Evolutionary conservation across 2,113 vertebrate species (phyloP).

Genomic region (Aptenodytes patagonicus): DNA sequence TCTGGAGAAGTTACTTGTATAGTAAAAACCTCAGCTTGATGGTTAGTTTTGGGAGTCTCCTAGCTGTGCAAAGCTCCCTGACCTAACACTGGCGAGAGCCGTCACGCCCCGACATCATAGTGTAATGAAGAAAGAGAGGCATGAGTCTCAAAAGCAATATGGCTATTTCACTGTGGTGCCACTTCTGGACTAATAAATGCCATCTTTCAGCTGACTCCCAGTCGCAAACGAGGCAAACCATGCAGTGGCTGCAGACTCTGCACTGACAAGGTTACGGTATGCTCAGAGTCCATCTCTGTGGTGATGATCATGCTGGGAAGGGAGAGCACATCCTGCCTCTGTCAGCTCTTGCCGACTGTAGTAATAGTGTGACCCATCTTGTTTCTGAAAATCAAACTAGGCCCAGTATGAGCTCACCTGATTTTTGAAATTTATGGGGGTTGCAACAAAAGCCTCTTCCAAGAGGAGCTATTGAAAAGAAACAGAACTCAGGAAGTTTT

Average conservation of each 20-base stretch:
- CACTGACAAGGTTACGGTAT: not conserved
- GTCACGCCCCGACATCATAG: fast-evolving
- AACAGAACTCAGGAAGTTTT: not conserved
- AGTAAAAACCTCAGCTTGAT: not conserved
- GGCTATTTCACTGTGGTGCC: not conserved
- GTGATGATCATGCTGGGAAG: not conserved
- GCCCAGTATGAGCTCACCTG: not conserved
- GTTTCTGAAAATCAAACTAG: not conserved
- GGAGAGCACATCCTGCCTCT: not conserved
- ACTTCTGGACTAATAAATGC: not conserved
- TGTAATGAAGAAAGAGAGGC: not conserved
- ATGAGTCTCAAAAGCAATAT: not conserved
- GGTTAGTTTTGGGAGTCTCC: not conserved
- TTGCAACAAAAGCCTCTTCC: not conserved
- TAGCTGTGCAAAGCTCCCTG: not conserved
- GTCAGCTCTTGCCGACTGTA: not conserved
- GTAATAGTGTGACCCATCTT: not conserved
- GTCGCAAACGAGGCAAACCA: fast-evolving
- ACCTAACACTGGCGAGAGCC: fast-evolving
- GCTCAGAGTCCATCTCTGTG: not conserved
- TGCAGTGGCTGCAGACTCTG: not conserved
- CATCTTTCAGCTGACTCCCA: not conserved
- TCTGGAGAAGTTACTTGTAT: not conserved
- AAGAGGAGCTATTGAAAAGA: not conserved
- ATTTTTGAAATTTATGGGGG: not conserved